Evolutionary conservation across 2,888 invertebrate species (phyloP).

Genomic region (Hyposoter dolosus): DNA sequence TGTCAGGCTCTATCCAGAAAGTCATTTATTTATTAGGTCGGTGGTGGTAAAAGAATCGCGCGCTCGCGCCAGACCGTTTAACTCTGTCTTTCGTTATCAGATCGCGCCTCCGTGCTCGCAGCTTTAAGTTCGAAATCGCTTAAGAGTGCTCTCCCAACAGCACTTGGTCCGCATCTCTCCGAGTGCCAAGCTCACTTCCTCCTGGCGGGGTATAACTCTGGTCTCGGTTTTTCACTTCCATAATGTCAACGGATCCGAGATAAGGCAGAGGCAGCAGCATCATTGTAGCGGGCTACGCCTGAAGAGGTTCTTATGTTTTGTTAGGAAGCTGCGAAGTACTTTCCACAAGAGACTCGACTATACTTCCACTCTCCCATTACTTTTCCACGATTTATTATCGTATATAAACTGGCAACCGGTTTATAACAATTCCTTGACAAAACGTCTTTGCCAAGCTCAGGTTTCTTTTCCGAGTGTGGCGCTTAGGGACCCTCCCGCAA

Average conservation of each 20-base stretch:
- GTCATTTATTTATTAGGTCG: constrained; percentile 65
- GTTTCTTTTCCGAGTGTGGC: not conserved
- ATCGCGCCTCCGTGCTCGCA: constrained; percentile 70
- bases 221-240: constrained; percentile 64
- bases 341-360: constrained; percentile 43
- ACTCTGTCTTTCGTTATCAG: constrained; percentile 75
- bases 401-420: constrained; percentile 3
- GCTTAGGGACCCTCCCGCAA: not conserved
- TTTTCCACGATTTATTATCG: constrained; percentile 37
- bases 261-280: constrained; percentile 54
- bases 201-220: constrained; percentile 39
- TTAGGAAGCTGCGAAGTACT: constrained; percentile 62
- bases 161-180: constrained; percentile 50
- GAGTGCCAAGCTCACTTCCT: constrained; percentile 38
- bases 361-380: constrained; percentile 28
- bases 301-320: constrained; percentile 37
- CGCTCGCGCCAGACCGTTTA: constrained; percentile 71
- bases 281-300: constrained; percentile 39
- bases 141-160: constrained; percentile 64
- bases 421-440: constrained; percentile 16
- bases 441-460: constrained; percentile 16
- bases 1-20: constrained; percentile 48
- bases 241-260: constrained; percentile 67
- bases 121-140: constrained; percentile 73
- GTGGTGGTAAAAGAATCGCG: constrained; percentile 53